Percentiles rank a stretch among this genome's conserved stretches.
phyloP scores from a whole-genome alignment of 2,797 vertebrate species.

The Prunella strophiata region DNA sequence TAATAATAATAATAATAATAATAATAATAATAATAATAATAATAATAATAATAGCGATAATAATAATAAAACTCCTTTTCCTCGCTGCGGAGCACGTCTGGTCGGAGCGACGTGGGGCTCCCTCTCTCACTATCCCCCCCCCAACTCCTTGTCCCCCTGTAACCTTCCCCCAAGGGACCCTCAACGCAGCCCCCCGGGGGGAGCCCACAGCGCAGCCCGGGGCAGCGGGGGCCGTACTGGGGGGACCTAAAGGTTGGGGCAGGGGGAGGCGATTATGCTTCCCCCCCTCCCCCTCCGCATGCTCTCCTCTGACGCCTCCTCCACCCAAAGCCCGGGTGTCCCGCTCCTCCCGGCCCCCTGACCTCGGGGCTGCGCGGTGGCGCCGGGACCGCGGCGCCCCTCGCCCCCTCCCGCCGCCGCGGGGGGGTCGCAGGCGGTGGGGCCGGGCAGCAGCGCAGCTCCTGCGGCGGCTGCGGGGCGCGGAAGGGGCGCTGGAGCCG shows the following conservation, averaged over 20 bases:
- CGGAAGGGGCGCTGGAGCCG: conserved; percentile 2
- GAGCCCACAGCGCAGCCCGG: not conserved
- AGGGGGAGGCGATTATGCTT: not conserved
- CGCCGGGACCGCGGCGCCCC: not conserved
- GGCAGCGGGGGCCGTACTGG: not conserved
- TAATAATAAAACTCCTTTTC: conserved; percentile 40
- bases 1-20: too few relatives aligned
- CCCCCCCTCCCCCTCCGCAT: not conserved
- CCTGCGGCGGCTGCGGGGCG: not conserved
- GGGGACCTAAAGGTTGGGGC: not conserved
- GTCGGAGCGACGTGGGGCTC: not conserved
- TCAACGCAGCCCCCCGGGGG: not conserved
- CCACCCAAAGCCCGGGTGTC: not conserved
- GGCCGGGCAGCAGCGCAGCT: not conserved
- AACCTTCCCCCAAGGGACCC: not conserved
- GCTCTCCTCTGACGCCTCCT: not conserved
- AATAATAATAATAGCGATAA: conserved; percentile 52
- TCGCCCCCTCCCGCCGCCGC: not conserved
- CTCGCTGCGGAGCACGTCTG: not conserved
- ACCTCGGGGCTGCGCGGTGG: not conserved
- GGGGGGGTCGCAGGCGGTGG: not conserved
- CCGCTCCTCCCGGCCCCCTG: not conserved
- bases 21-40: conserved; percentile 39
- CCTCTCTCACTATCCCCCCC: not conserved
- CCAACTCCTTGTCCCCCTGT: too few relatives aligned